Percentiles rank a stretch among this genome's conserved stretches.
Conservation (phyloP, 2,888 invertebrate species). For the Zootermopsis nevadensis region DNA sequence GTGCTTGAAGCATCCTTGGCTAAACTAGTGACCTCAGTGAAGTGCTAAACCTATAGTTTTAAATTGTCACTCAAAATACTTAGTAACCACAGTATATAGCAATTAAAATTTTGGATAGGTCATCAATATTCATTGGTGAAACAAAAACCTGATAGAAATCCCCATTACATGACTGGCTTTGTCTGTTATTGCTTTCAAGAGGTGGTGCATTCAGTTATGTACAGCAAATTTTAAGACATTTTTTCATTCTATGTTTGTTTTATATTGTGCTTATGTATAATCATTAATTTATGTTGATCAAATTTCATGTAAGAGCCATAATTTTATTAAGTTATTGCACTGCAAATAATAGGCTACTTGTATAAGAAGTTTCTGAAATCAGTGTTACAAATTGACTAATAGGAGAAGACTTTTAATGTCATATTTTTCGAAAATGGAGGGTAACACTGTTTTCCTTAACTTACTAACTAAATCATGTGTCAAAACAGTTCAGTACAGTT, state of each 20-base stretch:
- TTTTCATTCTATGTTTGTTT: not conserved
- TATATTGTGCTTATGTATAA: constrained; percentile 13
- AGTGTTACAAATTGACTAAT: not conserved
- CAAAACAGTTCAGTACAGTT: not conserved
- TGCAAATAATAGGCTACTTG: not conserved
- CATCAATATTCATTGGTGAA: constrained; percentile 34
- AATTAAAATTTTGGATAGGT: constrained; percentile 16
- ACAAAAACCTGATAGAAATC: constrained; percentile 5
- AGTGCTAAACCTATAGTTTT: constrained; percentile 1
- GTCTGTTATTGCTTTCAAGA: not conserved
- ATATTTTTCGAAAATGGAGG: not conserved
- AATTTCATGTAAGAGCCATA: not conserved
- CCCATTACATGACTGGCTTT: constrained; percentile 9
- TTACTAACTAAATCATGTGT: not conserved
- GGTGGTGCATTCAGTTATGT: not conserved
- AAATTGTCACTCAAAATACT: constrained; percentile 16
- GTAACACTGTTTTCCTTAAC: not conserved
- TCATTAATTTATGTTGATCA: constrained; percentile 17
- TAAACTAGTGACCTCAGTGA: constrained; percentile 63
- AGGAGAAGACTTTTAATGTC: not conserved
- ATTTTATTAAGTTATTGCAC: constrained; percentile 13
- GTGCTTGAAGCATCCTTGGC: constrained; percentile 96
- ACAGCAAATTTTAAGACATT: not conserved
- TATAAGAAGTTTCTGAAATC: not conserved
- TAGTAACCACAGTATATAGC: constrained; percentile 17